Evolutionary conservation across 2,888 invertebrate genomes (phyloP).

Genomic region (Athalia cordata): DNA sequence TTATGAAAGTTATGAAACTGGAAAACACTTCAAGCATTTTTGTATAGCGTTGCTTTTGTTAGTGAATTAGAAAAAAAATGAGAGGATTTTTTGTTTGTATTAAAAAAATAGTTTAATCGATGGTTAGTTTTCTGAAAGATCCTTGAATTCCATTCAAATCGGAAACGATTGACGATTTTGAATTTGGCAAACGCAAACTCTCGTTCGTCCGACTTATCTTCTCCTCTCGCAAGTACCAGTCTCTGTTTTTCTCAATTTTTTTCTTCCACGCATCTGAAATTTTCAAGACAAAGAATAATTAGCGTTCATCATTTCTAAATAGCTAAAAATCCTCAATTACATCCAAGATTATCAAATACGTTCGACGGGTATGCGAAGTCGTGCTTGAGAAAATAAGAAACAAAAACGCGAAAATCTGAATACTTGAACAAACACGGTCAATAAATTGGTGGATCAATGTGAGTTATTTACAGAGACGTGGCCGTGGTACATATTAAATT

Average conservation of each 20-base stretch:
- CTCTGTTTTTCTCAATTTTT: slow-evolving; percentile 66
- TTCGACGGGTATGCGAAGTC: not conserved
- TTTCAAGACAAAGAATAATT: not conserved
- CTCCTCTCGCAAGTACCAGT: slow-evolving; percentile 69
- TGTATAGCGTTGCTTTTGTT: too few species aligned
- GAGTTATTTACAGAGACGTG: too few species aligned
- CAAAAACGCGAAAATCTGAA: too few species aligned
- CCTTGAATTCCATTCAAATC: slow-evolving; percentile 68
- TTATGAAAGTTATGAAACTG: too few species aligned
- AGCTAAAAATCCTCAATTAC: not conserved
- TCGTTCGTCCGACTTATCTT: slow-evolving; percentile 67
- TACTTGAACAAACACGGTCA: too few species aligned
- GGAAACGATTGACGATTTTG: slow-evolving; percentile 57
- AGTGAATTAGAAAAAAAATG: too few species aligned
- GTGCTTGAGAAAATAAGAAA: too few species aligned
- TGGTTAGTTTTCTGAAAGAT: slow-evolving; percentile 68
- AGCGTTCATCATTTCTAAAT: not conserved
- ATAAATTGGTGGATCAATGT: too few species aligned
- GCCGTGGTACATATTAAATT: too few species aligned
- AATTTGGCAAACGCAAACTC: slow-evolving; percentile 60
- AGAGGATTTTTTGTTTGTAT: too few species aligned
- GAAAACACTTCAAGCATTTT: too few species aligned
- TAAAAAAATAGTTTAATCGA: slow-evolving; percentile 61
- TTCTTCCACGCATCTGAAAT: slow-evolving; percentile 64
- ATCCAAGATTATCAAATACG: not conserved